Conservation (phyloP, 2,113 vertebrate species). For the Micronycteris hirsuta region DNA sequence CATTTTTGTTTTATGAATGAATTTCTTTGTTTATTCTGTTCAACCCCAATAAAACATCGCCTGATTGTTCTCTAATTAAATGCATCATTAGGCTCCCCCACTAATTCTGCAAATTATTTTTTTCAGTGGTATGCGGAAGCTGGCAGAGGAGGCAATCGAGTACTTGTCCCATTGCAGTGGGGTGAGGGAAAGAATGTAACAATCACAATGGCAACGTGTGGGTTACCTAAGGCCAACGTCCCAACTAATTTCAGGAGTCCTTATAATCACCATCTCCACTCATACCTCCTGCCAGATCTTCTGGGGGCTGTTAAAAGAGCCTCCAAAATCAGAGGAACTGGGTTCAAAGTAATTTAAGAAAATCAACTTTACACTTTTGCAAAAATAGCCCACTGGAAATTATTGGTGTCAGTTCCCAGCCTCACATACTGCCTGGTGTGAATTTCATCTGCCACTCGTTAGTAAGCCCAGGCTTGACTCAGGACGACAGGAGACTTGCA, state of each 20-base stretch:
- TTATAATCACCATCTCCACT: neutral
- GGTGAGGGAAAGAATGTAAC: neutral
- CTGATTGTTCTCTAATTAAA: constrained; percentile 54
- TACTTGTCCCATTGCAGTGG: neutral
- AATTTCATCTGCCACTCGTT: constrained; percentile 52
- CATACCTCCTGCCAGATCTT: neutral
- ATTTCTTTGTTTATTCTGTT: constrained; percentile 51
- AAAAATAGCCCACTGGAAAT: constrained; percentile 62
- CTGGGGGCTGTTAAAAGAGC: neutral
- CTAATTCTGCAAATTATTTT: constrained; percentile 46
- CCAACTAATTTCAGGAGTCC: constrained; percentile 22
- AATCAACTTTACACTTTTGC: constrained; percentile 61
- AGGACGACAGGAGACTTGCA: neutral
- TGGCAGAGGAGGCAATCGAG: neutral
- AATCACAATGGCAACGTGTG: neutral
- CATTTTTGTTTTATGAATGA: constrained; percentile 23
- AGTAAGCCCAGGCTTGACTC: neutral
- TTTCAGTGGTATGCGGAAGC: constrained; percentile 2
- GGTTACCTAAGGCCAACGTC: neutral
- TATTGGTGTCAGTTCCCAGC: constrained; percentile 44
- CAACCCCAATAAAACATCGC: constrained; percentile 38
- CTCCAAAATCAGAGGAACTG: constrained; percentile 39
- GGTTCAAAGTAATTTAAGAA: constrained; percentile 55
- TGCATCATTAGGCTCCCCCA: neutral
- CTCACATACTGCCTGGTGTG: constrained; percentile 45